A percentile compares a stretch with the other conserved stretches of the same genome.
Conservation (phyloP, 2,113 vertebrate genomes). For the Ctenomys sociabilis region DNA sequence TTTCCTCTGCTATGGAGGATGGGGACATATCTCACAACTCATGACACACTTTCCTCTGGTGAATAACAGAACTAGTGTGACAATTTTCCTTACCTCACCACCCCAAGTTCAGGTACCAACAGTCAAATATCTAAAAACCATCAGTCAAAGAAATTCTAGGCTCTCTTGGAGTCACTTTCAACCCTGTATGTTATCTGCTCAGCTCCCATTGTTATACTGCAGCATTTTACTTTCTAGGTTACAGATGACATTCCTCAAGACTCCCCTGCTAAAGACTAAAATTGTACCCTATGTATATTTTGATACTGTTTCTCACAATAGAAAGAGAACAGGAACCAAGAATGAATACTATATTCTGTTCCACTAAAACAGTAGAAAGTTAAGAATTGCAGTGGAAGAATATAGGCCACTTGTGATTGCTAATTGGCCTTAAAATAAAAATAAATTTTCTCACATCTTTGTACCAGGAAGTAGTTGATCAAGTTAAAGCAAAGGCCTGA, state of each 20-base stretch:
- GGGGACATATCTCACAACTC: background rate
- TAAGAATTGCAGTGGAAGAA: background rate
- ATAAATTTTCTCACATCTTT: background rate
- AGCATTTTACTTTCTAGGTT: background rate
- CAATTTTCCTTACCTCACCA: fast-evolving
- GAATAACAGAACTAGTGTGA: background rate
- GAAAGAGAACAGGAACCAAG: background rate
- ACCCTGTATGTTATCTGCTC: background rate
- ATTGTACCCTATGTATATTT: no score
- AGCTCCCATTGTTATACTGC: no score
- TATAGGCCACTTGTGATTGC: background rate
- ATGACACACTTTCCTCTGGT: background rate
- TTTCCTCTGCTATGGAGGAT: background rate
- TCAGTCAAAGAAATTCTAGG: background rate
- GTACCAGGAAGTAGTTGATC: background rate
- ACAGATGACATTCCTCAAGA: background rate
- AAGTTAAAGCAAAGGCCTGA: background rate
- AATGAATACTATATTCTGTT: background rate
- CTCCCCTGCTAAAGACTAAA: background rate
- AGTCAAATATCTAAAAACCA: background rate
- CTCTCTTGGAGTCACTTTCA: background rate
- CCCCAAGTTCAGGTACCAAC: background rate
- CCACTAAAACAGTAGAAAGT: fast-evolving
- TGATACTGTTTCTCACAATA: background rate
- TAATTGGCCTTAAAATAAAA: background rate